A percentile compares a stretch with the other conserved stretches of the same genome.
phyloP scores from a whole-genome alignment of 2,113 vertebrate species.

The Odocoileus virginianus region DNA sequence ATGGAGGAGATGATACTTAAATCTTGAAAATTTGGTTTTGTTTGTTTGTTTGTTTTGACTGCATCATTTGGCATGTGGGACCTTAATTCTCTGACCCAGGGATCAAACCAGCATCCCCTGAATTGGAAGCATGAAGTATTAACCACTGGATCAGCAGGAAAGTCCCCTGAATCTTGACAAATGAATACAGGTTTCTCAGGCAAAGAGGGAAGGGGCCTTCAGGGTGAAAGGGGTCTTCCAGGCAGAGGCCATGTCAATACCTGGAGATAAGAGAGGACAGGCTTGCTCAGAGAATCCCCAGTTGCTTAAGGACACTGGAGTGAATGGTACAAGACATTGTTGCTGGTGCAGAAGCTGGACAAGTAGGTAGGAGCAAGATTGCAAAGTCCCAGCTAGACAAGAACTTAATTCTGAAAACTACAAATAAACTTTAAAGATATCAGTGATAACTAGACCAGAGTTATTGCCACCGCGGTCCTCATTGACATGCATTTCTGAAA shows the following conservation, averaged over 20 bases:
- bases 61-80: not conserved
- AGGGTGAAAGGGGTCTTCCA: rapidly evolving
- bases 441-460: too few relatives aligned
- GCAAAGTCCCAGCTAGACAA: not conserved
- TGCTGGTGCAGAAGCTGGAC: too few relatives aligned
- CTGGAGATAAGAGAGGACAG: not conserved
- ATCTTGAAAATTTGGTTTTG: not conserved
- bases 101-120: not conserved
- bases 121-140: not conserved
- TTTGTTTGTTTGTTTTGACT: not conserved
- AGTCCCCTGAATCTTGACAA: not conserved
- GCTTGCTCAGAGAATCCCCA: not conserved
- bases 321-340: rapidly evolving
- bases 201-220: too few relatives aligned
- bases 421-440: not conserved
- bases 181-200: not conserved
- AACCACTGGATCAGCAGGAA: not conserved
- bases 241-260: not conserved
- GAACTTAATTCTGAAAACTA: not conserved
- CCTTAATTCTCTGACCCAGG: not conserved
- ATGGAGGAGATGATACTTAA: rapidly evolving
- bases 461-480: rapidly evolving
- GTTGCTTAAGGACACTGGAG: too few relatives aligned
- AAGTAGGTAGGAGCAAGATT: rapidly evolving
- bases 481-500: not conserved